Evolutionary conservation across 2,797 vertebrate genomes (phyloP).

Genomic region (Myiotriccus ornatus): DNA sequence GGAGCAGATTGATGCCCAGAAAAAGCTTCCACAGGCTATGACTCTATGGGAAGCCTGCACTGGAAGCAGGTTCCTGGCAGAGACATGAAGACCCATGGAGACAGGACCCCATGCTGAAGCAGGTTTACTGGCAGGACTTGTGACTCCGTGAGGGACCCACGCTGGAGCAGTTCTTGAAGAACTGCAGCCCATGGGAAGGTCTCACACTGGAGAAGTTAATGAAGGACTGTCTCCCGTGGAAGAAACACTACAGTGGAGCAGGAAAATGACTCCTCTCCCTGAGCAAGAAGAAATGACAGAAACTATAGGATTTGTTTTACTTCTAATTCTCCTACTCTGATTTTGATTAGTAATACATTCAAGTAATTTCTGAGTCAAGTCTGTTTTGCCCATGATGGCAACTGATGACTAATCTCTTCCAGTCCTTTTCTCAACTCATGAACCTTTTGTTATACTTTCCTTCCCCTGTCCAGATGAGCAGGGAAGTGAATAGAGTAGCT

Average conservation of each 20-base stretch:
- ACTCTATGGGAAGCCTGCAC: not conserved
- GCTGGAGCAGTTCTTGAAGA: not conserved
- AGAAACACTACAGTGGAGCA: not conserved
- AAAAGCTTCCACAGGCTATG: not conserved
- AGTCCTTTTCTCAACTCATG: not conserved
- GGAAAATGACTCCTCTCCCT: not conserved
- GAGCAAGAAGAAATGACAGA: not conserved
- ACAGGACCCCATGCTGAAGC: not conserved
- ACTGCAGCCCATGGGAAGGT: not conserved
- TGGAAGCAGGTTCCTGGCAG: not conserved
- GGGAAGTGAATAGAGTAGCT: not conserved
- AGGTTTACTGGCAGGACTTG: not conserved
- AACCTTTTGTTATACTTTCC: not conserved
- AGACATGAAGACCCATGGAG: not conserved
- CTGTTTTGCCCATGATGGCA: not conserved
- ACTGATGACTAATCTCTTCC: not conserved
- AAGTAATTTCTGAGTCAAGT: not conserved
- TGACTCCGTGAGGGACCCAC: accelerated
- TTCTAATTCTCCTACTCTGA: not conserved
- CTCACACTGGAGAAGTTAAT: not conserved
- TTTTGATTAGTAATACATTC: not conserved
- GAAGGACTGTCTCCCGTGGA: not conserved
- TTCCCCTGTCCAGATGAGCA: not conserved
- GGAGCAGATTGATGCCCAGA: not conserved
- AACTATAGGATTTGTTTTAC: not conserved